phyloP scores from a whole-genome alignment of 2,113 vertebrate species.

The Erinaceus europaeus region DNA sequence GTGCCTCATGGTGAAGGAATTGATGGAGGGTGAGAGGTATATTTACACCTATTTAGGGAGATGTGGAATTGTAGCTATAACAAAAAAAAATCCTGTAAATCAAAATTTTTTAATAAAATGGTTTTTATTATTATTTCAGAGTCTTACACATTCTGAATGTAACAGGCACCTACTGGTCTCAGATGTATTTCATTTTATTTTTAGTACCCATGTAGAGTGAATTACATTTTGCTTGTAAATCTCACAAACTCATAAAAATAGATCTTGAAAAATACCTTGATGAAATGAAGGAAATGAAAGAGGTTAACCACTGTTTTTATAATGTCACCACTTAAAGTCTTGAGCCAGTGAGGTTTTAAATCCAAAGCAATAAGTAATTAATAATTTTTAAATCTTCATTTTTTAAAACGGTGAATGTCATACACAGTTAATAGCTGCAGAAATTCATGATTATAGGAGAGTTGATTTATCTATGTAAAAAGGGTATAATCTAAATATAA shows the following conservation, averaged over 20 bases:
- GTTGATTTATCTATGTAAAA: background rate
- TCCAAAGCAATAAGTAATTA: slow-evolving; percentile 7
- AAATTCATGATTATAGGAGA: background rate
- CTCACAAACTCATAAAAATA: slow-evolving; percentile 6
- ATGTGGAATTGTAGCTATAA: no score
- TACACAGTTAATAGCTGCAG: background rate
- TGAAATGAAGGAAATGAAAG: slow-evolving; percentile 17
- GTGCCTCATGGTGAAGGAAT: no score
- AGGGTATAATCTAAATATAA: background rate
- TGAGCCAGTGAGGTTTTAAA: background rate
- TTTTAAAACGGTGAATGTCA: background rate
- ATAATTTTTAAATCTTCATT: slow-evolving; percentile 17
- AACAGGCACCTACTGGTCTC: background rate
- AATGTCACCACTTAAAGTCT: slow-evolving; percentile 24
- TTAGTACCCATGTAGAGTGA: background rate
- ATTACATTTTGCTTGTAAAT: slow-evolving; percentile 6
- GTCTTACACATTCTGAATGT: background rate
- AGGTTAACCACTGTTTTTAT: background rate
- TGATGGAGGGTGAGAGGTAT: background rate
- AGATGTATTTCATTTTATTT: background rate
- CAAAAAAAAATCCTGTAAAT: no score
- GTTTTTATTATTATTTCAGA: no score
- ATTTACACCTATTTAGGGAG: no score
- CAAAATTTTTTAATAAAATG: no score
- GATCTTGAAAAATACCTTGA: background rate